Base-by-base conservation (phyloP, 1,140 invertebrate genomes). In the Heliconius melpomene region DNA sequence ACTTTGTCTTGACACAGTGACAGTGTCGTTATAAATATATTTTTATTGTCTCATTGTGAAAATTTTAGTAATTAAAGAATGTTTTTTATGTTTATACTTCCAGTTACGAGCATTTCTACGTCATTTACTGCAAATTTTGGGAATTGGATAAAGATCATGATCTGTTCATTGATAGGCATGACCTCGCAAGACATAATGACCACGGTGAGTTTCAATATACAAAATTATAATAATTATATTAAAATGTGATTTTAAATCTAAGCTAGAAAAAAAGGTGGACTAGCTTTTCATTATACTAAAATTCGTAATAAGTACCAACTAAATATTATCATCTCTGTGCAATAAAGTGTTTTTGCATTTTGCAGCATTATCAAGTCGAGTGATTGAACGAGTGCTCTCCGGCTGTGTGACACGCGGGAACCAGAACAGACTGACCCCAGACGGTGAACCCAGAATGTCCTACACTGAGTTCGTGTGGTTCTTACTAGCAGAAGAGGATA, bases 41-140 rank as follows among this genome's bases (percentile, higher is more conserved):
- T 23, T 66, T 26, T 29, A 26, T 66, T 66, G 23, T 3, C 0
- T 66, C 23, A 3, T 66, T 66, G 57, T 3, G 3, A 1, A 66
- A 26, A 66, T 23, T 29, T 29, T 29, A 26, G 3, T 66, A 29
- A 66, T 66, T 66, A 66, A 66, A 5, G 23, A 11, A 11, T 26
- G 57, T 26, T 16, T 29, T 66, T 66, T 66, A 23, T 66, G 11
- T 66, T 66, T 13, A 26, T n/a, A 32, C 38, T 94, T 94, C 98
- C 95, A 99, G 98, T 89, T 99, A 99, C 93, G 99, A 99, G 94
- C 99, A 99, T 95, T 99, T 99, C 94, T 99, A 99, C 95, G 99
- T 99, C 32, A 99, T 99, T 89, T 99, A 99, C 93, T 99, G 99
- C 95, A 99, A 99, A 95, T 99, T 99, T 94, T 99, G 99, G 99